phyloP scores from a whole-genome alignment of 2,888 invertebrate genomes.

The Lycocerus yunnanus region DNA sequence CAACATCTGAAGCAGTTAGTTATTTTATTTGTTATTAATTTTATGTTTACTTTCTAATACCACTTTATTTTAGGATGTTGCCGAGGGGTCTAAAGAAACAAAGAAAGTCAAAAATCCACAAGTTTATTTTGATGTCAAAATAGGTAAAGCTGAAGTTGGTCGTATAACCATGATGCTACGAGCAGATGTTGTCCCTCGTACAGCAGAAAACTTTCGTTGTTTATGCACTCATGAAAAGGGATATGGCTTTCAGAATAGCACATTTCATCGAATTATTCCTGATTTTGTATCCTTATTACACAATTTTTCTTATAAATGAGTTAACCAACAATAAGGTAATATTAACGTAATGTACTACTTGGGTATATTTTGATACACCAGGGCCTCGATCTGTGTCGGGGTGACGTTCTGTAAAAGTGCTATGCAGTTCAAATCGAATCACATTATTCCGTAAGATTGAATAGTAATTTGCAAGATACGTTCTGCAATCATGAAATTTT shows the following conservation, averaged over 20 bases:
- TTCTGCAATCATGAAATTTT: no score
- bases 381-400: no score
- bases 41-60: background rate
- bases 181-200: slow-evolving; percentile 92
- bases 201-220: slow-evolving; percentile 91
- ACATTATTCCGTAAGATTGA: no score
- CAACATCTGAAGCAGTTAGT: slow-evolving; percentile 26
- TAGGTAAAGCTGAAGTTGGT: slow-evolving; percentile 86
- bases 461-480: no score
- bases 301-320: slow-evolving; percentile 22
- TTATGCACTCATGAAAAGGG: slow-evolving; percentile 97
- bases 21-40: background rate
- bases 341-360: no score
- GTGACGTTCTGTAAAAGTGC: no score
- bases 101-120: slow-evolving; percentile 76
- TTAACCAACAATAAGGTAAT: background rate
- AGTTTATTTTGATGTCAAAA: slow-evolving; percentile 94
- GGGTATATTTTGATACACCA: no score
- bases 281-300: slow-evolving; percentile 86
- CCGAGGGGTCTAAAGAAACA: slow-evolving; percentile 34
- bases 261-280: slow-evolving; percentile 94
- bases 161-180: slow-evolving; percentile 90
- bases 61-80: slow-evolving; percentile 22
- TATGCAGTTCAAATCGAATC: no score
- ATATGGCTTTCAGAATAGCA: slow-evolving; percentile 90